phyloP scores from a whole-genome alignment of 2,888 invertebrate genomes.

The Ferdinandea cuprea region DNA sequence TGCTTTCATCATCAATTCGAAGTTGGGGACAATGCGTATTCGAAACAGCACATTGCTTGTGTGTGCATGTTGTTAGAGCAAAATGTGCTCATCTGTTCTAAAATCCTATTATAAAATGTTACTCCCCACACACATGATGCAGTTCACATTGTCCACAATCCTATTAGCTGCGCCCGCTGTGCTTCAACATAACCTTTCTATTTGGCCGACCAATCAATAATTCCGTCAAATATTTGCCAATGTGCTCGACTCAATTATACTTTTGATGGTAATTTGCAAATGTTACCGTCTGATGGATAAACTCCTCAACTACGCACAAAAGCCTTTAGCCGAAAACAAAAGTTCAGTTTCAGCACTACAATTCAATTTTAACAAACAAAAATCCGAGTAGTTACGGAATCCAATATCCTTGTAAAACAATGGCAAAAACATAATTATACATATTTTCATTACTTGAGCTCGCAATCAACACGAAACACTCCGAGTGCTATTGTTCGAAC shows the following conservation, averaged over 20 bases:
- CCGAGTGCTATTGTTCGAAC: slow-evolving; percentile 23
- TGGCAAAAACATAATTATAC: slow-evolving; percentile 22
- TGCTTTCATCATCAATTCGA: too few relatives aligned
- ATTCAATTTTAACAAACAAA: slow-evolving; percentile 15
- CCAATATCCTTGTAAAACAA: slow-evolving; percentile 22
- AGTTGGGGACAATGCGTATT: too few relatives aligned
- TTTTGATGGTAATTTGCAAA: slow-evolving; percentile 34
- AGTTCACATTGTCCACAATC: slow-evolving; percentile 29
- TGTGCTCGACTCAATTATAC: slow-evolving; percentile 36
- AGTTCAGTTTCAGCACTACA: too few relatives aligned
- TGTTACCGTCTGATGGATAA: neutral
- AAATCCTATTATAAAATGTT: slow-evolving; percentile 13
- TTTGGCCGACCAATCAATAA: slow-evolving; percentile 51
- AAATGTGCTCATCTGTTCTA: slow-evolving; percentile 38
- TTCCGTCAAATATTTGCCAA: slow-evolving; percentile 60
- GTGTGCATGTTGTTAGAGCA: neutral
- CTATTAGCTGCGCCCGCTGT: slow-evolving; percentile 19
- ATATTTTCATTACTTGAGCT: slow-evolving; percentile 24
- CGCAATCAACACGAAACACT: slow-evolving; percentile 42
- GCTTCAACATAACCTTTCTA: slow-evolving; percentile 3
- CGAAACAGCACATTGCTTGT: slow-evolving; percentile 32
- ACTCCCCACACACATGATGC: slow-evolving; percentile 24
- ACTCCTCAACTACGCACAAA: neutral
- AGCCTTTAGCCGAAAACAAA: too few relatives aligned
- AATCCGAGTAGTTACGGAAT: neutral